Conservation (phyloP, 2,113 vertebrate genomes). For the Phylloscopus trochilus region DNA sequence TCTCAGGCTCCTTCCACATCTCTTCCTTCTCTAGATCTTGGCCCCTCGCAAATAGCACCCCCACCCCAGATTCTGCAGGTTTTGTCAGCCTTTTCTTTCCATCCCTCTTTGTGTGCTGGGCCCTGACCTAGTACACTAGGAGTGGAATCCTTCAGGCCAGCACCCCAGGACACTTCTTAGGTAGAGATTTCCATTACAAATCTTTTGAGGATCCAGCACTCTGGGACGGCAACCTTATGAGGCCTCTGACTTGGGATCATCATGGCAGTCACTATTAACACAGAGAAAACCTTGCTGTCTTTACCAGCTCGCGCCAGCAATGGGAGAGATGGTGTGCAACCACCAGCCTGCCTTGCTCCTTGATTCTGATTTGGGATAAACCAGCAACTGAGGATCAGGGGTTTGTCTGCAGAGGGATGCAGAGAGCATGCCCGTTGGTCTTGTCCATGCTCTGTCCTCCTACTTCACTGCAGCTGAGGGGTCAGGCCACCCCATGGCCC, state of each 20-base stretch:
- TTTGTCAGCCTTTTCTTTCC: not conserved
- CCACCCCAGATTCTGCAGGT: not conserved
- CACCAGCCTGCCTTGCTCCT: not conserved
- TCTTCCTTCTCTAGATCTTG: not conserved
- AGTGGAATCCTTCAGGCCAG: not conserved
- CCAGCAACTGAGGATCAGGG: not conserved
- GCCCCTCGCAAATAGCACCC: not conserved
- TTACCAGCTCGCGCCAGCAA: not conserved
- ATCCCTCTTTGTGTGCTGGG: not conserved
- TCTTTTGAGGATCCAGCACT: not conserved
- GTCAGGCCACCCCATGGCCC: not conserved
- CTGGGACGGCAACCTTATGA: rapidly evolving
- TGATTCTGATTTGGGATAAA: not conserved
- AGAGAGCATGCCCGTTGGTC: not conserved
- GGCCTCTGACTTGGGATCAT: not conserved
- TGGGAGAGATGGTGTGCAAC: not conserved
- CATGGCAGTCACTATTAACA: not conserved
- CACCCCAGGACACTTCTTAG: not conserved
- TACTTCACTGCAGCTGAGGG: not conserved
- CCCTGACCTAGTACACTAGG: not conserved
- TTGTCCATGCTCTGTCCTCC: not conserved
- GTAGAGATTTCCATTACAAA: not conserved
- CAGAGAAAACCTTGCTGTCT: not conserved
- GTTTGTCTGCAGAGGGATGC: not conserved
- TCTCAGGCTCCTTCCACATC: not conserved